A percentile compares a stretch with the other conserved stretches of the same genome.
These are phyloP conservation scores for Leptocoma aspasia DNA, from an alignment of 2,113 vertebrate species.

Conservation along the genomic window DNA sequence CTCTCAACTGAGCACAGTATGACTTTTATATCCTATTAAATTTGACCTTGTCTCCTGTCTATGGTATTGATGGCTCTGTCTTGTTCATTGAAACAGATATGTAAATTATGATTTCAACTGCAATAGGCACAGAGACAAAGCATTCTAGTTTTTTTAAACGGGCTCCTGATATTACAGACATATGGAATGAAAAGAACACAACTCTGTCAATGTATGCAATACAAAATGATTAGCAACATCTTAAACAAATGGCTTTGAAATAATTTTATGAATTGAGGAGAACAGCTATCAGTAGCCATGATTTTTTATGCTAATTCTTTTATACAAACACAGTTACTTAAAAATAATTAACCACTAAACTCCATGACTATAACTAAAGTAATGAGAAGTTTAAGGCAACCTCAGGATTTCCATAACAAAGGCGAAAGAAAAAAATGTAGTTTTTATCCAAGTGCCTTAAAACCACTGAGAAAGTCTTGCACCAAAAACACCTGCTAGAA, in stretches of 20 bases:
- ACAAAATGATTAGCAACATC: neutral
- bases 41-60: neutral
- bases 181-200: neutral
- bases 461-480: neutral
- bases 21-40: neutral
- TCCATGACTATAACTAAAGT: neutral
- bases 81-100: neutral
- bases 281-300: neutral
- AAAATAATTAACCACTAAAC: neutral
- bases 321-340: neutral
- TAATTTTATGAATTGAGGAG: neutral
- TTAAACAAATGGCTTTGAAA: neutral
- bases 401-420: neutral
- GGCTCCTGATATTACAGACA: neutral
- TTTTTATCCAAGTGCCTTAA: neutral
- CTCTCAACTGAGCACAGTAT: neutral
- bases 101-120: neutral
- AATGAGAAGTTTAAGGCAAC: neutral
- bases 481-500: neutral
- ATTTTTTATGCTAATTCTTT: neutral
- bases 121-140: neutral
- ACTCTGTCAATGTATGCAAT: neutral
- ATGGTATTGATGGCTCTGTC: rapidly evolving
- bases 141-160: neutral
- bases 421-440: neutral